Evolutionary conservation across 2,797 vertebrate genomes (phyloP).

Genomic region (Pyrrhura leucotis): DNA sequence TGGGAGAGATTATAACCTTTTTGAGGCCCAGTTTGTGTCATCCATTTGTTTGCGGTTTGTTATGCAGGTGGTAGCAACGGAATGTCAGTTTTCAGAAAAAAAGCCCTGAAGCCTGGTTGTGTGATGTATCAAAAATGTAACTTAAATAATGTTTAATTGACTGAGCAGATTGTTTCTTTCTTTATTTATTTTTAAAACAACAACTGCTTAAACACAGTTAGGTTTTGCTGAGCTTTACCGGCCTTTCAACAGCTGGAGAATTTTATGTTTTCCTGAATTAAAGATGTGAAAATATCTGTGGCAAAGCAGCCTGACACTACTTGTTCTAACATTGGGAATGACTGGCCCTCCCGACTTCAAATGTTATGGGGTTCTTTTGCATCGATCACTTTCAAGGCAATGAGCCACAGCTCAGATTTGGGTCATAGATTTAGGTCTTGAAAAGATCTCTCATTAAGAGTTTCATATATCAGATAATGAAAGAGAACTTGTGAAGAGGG

Average conservation of each 20-base stretch:
- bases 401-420: not conserved
- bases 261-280: not conserved
- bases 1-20: not conserved
- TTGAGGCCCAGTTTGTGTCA: not conserved
- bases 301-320: not conserved
- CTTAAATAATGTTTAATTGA: slow-evolving; percentile 73
- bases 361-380: not conserved
- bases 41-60: not conserved
- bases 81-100: not conserved
- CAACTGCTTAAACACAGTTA: slow-evolving; percentile 51
- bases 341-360: not conserved
- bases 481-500: not conserved
- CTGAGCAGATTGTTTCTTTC: slow-evolving; percentile 66
- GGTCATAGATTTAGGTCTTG: not conserved
- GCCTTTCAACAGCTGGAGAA: slow-evolving; percentile 13
- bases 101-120: not conserved
- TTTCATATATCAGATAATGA: not conserved
- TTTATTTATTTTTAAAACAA: not conserved
- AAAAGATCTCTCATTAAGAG: not conserved
- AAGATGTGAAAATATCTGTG: not conserved
- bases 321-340: not conserved
- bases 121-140: slow-evolving; percentile 44
- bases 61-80: rapidly evolving
- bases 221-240: slow-evolving; percentile 34
- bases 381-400: not conserved